Evolutionary conservation across 2,113 vertebrate species (phyloP).

Genomic region (Cynopterus brachyotis): DNA sequence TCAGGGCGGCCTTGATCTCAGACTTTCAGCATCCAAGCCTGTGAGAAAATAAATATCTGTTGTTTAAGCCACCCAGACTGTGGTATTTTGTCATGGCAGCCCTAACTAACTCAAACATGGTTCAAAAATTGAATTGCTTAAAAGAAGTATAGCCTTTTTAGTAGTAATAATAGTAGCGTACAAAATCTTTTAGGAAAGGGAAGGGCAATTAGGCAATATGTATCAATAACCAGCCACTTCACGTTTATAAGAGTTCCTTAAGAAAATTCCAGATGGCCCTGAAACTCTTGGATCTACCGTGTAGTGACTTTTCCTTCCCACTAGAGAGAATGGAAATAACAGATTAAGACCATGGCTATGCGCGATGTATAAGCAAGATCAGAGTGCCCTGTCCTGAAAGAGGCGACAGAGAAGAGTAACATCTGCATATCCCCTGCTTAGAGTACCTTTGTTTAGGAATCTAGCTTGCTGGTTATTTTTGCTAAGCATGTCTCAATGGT

Average conservation of each 20-base stretch:
- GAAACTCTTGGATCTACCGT: not conserved
- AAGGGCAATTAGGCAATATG: not conserved
- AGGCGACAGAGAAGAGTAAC: not conserved
- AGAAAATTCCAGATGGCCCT: not conserved
- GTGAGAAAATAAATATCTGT: not conserved
- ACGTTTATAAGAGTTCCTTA: not conserved
- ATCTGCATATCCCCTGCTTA: not conserved
- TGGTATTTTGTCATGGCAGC: not conserved
- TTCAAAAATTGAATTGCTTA: not conserved
- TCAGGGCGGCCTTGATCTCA: not conserved
- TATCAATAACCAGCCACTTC: not conserved
- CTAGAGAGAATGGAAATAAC: not conserved
- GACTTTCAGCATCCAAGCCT: not conserved
- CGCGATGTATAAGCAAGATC: not conserved
- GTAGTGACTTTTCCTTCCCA: not conserved
- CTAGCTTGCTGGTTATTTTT: not conserved
- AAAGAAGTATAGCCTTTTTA: not conserved
- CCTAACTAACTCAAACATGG: not conserved
- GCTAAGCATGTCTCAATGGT: not conserved
- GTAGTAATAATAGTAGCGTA: not conserved
- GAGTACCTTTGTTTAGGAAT: not conserved
- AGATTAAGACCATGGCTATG: not conserved
- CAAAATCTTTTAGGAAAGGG: not conserved
- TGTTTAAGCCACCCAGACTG: not conserved
- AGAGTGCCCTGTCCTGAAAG: not conserved